phyloP scores from a whole-genome alignment of 2,888 invertebrate species.

The Leptothorax acervorum region DNA sequence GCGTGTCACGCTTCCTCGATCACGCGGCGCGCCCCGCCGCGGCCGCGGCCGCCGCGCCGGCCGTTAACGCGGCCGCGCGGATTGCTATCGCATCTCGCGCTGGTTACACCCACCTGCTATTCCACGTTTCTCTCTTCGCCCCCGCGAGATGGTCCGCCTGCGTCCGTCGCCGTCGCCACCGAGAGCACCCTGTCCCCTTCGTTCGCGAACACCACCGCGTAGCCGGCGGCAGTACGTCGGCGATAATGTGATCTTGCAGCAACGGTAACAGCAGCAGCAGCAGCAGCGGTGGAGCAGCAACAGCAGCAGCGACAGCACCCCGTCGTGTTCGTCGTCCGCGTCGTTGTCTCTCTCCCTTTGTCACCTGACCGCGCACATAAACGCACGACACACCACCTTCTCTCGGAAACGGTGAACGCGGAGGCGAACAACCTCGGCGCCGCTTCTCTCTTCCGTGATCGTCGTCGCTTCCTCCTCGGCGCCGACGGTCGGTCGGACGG shows the following conservation, averaged over 20 bases:
- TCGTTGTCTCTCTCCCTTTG: constrained; percentile 52
- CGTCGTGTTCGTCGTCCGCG: background rate
- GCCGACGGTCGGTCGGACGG: background rate
- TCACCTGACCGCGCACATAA: constrained; percentile 75
- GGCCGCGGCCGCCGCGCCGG: too few relatives aligned
- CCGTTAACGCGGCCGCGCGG: background rate
- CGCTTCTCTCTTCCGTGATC: constrained; percentile 23
- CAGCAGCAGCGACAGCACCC: background rate
- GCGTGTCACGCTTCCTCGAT: constrained; percentile 62
- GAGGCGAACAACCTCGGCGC: constrained; percentile 41
- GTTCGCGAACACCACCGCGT: constrained; percentile 40
- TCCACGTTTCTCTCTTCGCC: constrained; percentile 44
- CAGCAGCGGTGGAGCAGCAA: too few relatives aligned
- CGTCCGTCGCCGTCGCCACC: background rate
- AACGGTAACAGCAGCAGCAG: too few relatives aligned
- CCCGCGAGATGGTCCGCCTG: constrained; percentile 1
- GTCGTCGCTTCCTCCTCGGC: constrained; percentile 32
- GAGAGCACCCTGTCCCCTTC: background rate
- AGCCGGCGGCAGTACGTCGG: constrained; percentile 9
- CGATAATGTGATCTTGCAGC: background rate
- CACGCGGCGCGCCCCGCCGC: background rate
- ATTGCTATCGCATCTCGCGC: constrained; percentile 14
- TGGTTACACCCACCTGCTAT: constrained; percentile 81
- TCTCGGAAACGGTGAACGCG: constrained; percentile 19
- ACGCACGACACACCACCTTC: constrained; percentile 60